Conservation (phyloP, 2,113 vertebrate genomes). For the Leptobrachium leishanense region DNA sequence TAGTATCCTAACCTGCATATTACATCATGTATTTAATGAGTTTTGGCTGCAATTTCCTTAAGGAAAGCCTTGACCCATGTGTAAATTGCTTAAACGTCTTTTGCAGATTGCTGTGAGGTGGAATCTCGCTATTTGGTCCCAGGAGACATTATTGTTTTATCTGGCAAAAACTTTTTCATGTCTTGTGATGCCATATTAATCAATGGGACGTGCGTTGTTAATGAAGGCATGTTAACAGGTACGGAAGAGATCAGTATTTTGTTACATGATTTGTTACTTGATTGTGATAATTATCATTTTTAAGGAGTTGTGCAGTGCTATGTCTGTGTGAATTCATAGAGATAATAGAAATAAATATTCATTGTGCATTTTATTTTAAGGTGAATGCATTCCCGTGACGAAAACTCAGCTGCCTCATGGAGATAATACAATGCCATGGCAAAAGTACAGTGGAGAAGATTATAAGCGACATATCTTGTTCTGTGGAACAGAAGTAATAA, state of each 20-base stretch:
- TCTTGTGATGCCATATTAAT: slow-evolving; percentile 64
- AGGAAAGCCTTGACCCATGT: too few relatives aligned
- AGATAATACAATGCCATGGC: slow-evolving; percentile 63
- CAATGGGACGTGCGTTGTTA: slow-evolving; percentile 64
- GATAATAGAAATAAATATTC: neutral
- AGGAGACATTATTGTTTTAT: slow-evolving; percentile 60
- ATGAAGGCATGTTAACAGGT: slow-evolving; percentile 73
- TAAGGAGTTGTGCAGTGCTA: too few relatives aligned
- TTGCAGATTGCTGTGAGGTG: slow-evolving; percentile 48
- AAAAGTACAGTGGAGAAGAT: slow-evolving; percentile 59
- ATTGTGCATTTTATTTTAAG: slow-evolving; percentile 56
- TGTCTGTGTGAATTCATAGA: too few relatives aligned
- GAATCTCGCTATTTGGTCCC: slow-evolving; percentile 61
- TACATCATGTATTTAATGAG: too few relatives aligned
- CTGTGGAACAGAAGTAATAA: slow-evolving; percentile 75
- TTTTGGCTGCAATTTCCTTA: too few relatives aligned
- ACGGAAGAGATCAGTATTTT: neutral
- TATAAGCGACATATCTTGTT: slow-evolving; percentile 69
- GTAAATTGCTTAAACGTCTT: neutral
- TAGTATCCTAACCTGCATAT: too few relatives aligned
- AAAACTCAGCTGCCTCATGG: slow-evolving; percentile 63
- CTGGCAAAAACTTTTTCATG: slow-evolving; percentile 53
- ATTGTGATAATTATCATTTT: too few relatives aligned
- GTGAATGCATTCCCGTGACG: slow-evolving; percentile 73
- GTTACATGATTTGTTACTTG: too few relatives aligned